Evolutionary conservation across 2,888 invertebrate species (phyloP).

Genomic region (Agrochola macilenta): DNA sequence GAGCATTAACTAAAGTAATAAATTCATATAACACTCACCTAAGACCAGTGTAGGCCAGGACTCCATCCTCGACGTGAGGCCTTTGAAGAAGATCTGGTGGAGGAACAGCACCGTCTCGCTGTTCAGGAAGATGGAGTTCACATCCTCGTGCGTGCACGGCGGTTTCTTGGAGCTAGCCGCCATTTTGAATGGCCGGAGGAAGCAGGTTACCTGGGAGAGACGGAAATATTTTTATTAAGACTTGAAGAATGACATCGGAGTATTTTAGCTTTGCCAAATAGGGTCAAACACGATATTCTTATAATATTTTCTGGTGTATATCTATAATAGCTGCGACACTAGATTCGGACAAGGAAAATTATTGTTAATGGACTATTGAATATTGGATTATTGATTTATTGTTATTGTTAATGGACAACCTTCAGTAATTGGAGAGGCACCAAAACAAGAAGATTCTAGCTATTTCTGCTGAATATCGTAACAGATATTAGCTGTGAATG

Average conservation of each 20-base stretch:
- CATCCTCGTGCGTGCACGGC: slow-evolving; percentile 97
- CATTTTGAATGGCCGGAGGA: slow-evolving; percentile 97
- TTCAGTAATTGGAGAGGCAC: neutral
- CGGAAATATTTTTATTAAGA: neutral
- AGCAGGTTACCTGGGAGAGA: slow-evolving; percentile 92
- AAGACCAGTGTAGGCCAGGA: slow-evolving; percentile 98
- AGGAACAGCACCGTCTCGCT: slow-evolving; percentile 97
- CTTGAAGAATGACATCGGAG: neutral
- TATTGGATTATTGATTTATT: too few species aligned
- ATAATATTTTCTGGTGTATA: neutral
- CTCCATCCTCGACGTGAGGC: slow-evolving; percentile 97
- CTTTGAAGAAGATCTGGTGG: slow-evolving; percentile 98
- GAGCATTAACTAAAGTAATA: neutral
- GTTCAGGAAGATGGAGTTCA: slow-evolving; percentile 98
- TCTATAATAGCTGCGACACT: neutral
- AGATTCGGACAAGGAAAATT: neutral
- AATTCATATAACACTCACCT: slow-evolving; percentile 90
- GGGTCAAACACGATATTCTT: neutral
- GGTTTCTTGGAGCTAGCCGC: slow-evolving; percentile 98
- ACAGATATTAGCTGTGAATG: neutral
- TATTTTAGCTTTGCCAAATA: neutral
- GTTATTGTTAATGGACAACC: neutral
- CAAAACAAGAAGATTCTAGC: neutral
- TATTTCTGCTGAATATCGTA: neutral
- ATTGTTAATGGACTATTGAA: neutral